phyloP scores from a whole-genome alignment of 2,888 invertebrate species.

The Bimastos eiseni region DNA sequence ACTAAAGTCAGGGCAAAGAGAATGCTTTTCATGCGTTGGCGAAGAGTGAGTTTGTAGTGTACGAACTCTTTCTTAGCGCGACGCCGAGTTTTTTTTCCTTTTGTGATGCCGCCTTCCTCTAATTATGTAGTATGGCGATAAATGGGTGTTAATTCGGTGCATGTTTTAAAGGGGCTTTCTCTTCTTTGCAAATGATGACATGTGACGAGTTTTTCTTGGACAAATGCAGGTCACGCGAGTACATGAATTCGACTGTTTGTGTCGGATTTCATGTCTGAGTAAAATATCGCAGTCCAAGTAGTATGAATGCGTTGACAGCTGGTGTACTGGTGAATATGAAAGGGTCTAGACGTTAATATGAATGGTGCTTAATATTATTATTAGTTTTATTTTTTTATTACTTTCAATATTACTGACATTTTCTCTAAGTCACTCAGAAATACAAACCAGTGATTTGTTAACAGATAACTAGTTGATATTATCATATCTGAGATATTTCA shows the following conservation, averaged over 20 bases:
- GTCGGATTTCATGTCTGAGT: not conserved
- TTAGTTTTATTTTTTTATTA: too few relatives aligned
- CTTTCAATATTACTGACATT: too few relatives aligned
- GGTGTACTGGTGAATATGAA: not conserved
- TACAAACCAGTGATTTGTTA: too few relatives aligned
- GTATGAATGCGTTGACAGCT: conserved; percentile 13
- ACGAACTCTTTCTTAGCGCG: not conserved
- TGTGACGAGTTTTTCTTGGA: not conserved
- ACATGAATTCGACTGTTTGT: not conserved
- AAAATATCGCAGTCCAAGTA: not conserved
- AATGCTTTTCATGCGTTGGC: not conserved
- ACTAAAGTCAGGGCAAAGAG: not conserved
- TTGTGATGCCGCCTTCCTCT: not conserved
- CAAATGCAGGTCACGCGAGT: not conserved
- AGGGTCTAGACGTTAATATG: not conserved
- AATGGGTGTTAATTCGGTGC: not conserved
- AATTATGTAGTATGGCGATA: not conserved
- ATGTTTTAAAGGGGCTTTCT: not conserved
- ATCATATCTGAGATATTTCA: too few relatives aligned
- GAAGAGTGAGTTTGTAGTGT: not conserved
- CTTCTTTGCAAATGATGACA: not conserved
- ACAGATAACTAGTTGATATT: too few relatives aligned
- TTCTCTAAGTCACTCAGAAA: too few relatives aligned
- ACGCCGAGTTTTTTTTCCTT: not conserved
- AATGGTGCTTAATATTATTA: not conserved